phyloP scores from a whole-genome alignment of 30 jellyfish, hydroid and myxozoan species.

The Hydra vulgaris region DNA sequence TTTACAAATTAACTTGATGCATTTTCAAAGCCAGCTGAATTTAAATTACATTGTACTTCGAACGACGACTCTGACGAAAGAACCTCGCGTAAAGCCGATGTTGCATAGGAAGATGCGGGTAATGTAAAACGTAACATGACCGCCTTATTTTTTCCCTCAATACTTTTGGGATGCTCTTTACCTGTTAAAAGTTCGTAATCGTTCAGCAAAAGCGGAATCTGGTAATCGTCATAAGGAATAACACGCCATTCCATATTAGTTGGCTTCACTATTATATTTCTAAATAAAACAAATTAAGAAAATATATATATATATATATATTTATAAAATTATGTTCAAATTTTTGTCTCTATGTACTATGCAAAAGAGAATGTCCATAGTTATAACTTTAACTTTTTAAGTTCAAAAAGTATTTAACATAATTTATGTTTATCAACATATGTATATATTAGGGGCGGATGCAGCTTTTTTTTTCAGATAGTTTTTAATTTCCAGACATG shows the following conservation, averaged over 20 bases:
- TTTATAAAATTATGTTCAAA: too few species aligned
- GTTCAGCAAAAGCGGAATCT: constrained; percentile 54
- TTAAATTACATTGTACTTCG: constrained; percentile 11
- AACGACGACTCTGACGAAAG: constrained; percentile 25
- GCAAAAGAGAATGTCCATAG: too few species aligned
- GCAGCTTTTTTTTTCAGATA: too few species aligned
- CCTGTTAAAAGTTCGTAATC: constrained; percentile 40
- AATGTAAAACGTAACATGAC: constrained; percentile 50
- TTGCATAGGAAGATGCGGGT: constrained; percentile 93
- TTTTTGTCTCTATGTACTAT: too few species aligned
- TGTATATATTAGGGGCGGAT: too few species aligned
- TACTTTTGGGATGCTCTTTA: background rate
- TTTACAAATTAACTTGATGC: background rate
- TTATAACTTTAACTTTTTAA: too few species aligned
- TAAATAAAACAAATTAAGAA: background rate
- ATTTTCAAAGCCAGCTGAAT: background rate
- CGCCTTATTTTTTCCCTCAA: constrained; percentile 53
- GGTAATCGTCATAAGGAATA: constrained; percentile 55
- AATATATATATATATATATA: too few species aligned
- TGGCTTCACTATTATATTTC: constrained; percentile 68
- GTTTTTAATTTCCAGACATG: too few species aligned
- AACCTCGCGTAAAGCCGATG: constrained; percentile 82
- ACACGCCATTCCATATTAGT: constrained; percentile 21
- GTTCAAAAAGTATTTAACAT: too few species aligned
- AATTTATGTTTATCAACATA: too few species aligned